Base-by-base conservation (phyloP, 1,140 invertebrate genomes). In the Megalonaias nervosa region DNA sequence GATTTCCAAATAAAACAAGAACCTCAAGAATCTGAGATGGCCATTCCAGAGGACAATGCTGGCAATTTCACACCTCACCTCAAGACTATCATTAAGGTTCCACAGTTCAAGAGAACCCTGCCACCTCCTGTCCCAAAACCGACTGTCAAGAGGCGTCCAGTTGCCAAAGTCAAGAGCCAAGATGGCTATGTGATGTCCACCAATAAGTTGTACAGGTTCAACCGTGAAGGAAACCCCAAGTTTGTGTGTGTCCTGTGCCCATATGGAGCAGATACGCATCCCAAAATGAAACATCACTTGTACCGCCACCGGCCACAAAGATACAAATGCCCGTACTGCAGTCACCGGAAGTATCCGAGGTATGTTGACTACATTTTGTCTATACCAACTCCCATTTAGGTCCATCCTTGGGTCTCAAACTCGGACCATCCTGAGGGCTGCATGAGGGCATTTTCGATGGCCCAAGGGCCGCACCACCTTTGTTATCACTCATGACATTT, bases 201-300 rank as follows among this genome's bases (percentile, higher is more conserved):
- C 58, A 73, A 73, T 56, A 78, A 74, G 56, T 48, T 78, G 57
- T 78, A 78, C 59, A 21, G 71, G 64, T 57, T 78, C 23, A 78
- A 78, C 65, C 76, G 71, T 12, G 62, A 56, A 62, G 76, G 76
- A 26, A 73, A 71, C 21, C 76, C 76, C 4, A 73, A 74, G 61
- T 78, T 73, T 21, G 59, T 78, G 76, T 78, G 76, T 58, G 70
- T 66, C 0, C 15, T 73, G 23, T 78, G 76, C 58, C 57, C 69
- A 2, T 78, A 73, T 55, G 76, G 71, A 11, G 73, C 71, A 38
- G 76, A 78, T 48, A 78, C 76, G 0, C 76, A 78, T 61, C 76
- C 76, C 4, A 78, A 78, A 62, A 78, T 78, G 76, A 78, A 78
- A 60, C 76, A 78, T 69, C 76, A 78, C 65, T 71, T 78, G 31